Evolutionary conservation across 2,888 invertebrate species (phyloP).

Genomic region (Ethmia dodecea): DNA sequence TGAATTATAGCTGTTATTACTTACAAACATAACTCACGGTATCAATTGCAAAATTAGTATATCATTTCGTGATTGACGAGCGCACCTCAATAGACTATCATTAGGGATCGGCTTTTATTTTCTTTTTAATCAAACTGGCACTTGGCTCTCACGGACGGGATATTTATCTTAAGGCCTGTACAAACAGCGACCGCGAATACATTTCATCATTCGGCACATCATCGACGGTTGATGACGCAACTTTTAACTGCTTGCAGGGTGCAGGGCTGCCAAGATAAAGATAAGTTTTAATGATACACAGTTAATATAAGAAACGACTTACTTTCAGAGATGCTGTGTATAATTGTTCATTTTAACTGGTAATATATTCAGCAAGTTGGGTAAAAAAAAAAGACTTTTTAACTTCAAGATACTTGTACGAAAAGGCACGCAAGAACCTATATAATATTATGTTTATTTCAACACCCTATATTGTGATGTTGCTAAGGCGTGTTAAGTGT

Average conservation of each 20-base stretch:
- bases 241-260: slow-evolving; percentile 8
- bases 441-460: too few species aligned
- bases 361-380: too few species aligned
- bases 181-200: slow-evolving; percentile 60
- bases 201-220: slow-evolving; percentile 62
- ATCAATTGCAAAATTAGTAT: slow-evolving; percentile 13
- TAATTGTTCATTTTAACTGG: too few species aligned
- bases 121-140: slow-evolving; percentile 37
- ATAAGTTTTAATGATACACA: neutral
- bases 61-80: slow-evolving; percentile 24
- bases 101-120: slow-evolving; percentile 36
- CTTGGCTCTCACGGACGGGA: slow-evolving; percentile 39
- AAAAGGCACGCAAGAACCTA: too few species aligned
- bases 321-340: too few species aligned
- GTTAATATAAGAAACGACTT: too few species aligned
- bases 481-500: too few species aligned
- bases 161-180: slow-evolving; percentile 57
- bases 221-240: slow-evolving; percentile 44
- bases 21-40: slow-evolving; percentile 9
- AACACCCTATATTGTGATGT: too few species aligned
- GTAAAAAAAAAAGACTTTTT: too few species aligned
- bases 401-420: too few species aligned
- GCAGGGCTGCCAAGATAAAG: neutral
- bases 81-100: slow-evolving; percentile 33
- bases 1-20: slow-evolving; percentile 13